These are phyloP conservation scores for Trichomalopsis sarcophagae DNA, from an alignment of 1,140 invertebrate species.

Conservation along the genomic window DNA sequence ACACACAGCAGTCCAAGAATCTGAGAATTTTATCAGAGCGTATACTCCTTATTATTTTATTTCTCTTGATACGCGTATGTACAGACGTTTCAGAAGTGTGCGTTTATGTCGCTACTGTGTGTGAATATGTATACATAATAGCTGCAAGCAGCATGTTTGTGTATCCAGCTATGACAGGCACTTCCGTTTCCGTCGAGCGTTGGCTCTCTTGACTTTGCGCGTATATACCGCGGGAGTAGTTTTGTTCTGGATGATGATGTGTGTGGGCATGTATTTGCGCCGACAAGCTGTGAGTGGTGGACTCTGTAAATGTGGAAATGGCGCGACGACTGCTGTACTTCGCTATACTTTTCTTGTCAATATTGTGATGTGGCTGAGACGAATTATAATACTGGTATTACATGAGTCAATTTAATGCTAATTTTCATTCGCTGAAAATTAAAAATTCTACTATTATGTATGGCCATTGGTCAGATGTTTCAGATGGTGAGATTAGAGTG, in stretches of 20 bases:
- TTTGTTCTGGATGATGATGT: not conserved
- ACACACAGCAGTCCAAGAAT: not conserved
- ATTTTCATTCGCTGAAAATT: too few relatives aligned
- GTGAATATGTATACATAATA: constrained; percentile 68
- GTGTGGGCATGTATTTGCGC: not conserved
- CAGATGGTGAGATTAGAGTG: too few relatives aligned
- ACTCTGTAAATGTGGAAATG: not conserved
- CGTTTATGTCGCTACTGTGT: constrained; percentile 58
- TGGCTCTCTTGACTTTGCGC: not conserved
- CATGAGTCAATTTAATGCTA: too few relatives aligned
- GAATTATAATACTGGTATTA: too few relatives aligned
- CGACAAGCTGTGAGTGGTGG: not conserved
- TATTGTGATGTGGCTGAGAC: too few relatives aligned
- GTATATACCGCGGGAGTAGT: not conserved
- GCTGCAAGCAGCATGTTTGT: constrained; percentile 64
- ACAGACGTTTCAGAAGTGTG: constrained; percentile 17
- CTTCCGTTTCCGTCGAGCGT: constrained; percentile 70
- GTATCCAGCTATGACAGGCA: constrained; percentile 72
- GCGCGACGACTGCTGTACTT: not conserved
- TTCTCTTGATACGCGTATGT: too few relatives aligned
- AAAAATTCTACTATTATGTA: too few relatives aligned
- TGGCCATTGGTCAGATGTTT: too few relatives aligned
- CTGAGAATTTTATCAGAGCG: not conserved
- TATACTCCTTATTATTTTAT: not conserved
- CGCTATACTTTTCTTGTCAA: too few relatives aligned